Evolutionary conservation across 2,888 invertebrate genomes (phyloP), one percentile per base, ranked within the genome.

Genomic region (Lissonota sp.): DNA sequence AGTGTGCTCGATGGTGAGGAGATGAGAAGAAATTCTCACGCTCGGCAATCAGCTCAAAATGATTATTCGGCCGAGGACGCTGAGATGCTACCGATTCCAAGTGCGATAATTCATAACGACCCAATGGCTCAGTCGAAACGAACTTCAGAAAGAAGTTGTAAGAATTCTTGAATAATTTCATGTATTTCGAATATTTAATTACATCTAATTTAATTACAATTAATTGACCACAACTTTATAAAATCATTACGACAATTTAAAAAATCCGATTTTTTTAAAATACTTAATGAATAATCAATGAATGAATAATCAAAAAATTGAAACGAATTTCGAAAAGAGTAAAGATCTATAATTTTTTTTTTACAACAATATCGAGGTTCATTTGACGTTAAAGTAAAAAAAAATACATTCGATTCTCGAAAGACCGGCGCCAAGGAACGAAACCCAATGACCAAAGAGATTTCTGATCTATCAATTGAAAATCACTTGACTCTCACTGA

Each of bases 1-100:
- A 86, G 84, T 10, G 83, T 90, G 44, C 84, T 91, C 10, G 88
- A 88, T 1, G 85, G 83, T 1, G 88, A 88, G 49, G 85, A 84
- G 5, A 88, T 87, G 42, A 83, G 84, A 16, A 87, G 77, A n/a
- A 84, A 83, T 55, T 84, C 85, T 62, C 82, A 53, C 51, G 79
- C 84, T 51, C 72, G 84, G 40, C 66, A 83, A 71, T 46, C 79
- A 16, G 44, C 58, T 26, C 72, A 78, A 49, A 76, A 83, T 70
- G 82, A 89, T 75, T 83, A 85, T 46, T 83, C 86, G 7, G 78
- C 60, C 4, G 90, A 90, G 62, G 88, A 87, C 6, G 62, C 85
- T 1, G 90, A 90, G 74, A 75, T 80, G 60, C 86, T 91, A 64
- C 91, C 91, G 4, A 84, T 88, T 10, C 90, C 91, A 1, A 89